These are phyloP conservation scores for Glareola pratincola DNA, from an alignment of 2,113 vertebrate genomes.

Conservation along the genomic window DNA sequence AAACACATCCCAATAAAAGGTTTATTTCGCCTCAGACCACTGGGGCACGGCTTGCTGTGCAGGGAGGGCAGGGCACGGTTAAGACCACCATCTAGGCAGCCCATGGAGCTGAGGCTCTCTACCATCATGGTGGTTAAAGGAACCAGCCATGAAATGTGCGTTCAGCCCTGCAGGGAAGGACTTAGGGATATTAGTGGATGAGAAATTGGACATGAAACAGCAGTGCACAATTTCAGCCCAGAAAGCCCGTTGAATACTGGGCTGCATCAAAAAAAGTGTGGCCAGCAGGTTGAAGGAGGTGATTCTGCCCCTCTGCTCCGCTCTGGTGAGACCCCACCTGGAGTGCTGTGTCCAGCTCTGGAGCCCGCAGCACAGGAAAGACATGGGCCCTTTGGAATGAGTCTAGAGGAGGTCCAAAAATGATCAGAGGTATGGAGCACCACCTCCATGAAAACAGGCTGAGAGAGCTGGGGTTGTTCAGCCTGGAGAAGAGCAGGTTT, in stretches of 20 bases:
- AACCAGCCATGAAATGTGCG: not conserved
- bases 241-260: not conserved
- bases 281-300: not conserved
- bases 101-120: rapidly evolving
- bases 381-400: rapidly evolving
- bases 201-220: rapidly evolving
- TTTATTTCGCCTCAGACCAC: not conserved
- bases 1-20: not conserved
- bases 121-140: not conserved
- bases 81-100: not conserved
- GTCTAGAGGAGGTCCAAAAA: not conserved
- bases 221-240: not conserved
- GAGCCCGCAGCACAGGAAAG: rapidly evolving
- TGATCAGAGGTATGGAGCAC: not conserved
- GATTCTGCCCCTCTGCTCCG: not conserved
- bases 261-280: not conserved
- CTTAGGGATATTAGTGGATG: not conserved
- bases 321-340: not conserved
- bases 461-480: not conserved
- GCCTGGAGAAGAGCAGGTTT: not conserved
- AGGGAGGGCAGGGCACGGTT: not conserved
- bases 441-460: not conserved
- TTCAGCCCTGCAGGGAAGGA: not conserved
- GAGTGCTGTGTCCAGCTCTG: not conserved
- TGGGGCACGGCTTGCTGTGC: rapidly evolving